Percentiles rank a stretch among this genome's conserved stretches.
Evolutionary conservation across 2,888 invertebrate genomes (phyloP).

Genomic region (Dynastes hyllus): DNA sequence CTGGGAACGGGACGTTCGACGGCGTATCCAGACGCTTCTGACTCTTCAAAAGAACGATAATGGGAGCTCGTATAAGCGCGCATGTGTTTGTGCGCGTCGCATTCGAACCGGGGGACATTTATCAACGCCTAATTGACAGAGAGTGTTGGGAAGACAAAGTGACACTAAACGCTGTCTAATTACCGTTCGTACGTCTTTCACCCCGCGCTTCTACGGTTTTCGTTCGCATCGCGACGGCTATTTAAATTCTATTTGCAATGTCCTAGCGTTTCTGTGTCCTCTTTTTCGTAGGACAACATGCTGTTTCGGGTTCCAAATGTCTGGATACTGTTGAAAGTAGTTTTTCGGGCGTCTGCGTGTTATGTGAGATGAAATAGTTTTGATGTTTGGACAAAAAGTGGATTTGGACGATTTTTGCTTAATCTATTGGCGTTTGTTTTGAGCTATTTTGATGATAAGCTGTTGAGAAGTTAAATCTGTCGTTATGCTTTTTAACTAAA

Average conservation of each 20-base stretch:
- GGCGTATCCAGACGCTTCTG: slow-evolving; percentile 2
- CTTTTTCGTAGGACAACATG: slow-evolving; percentile 23
- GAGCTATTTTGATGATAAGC: slow-evolving; percentile 19
- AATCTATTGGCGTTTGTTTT: not conserved
- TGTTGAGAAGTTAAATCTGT: slow-evolving; percentile 20
- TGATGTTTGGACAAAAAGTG: not conserved
- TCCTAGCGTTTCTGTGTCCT: slow-evolving; percentile 16
- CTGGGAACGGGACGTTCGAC: slow-evolving; percentile 29
- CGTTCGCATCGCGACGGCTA: slow-evolving; percentile 62
- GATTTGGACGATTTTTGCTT: not conserved
- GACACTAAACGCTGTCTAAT: slow-evolving; percentile 72
- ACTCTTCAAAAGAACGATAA: slow-evolving; percentile 4
- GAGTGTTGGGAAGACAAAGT: slow-evolving; percentile 70
- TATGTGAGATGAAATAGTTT: not conserved
- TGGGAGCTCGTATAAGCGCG: slow-evolving; percentile 24
- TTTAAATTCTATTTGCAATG: slow-evolving; percentile 68
- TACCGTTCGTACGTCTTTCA: slow-evolving; percentile 62
- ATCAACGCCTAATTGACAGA: slow-evolving; percentile 72
- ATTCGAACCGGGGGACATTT: slow-evolving; percentile 64
- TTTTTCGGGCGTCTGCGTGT: not conserved
- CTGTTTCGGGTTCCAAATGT: slow-evolving; percentile 5
- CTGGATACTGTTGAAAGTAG: not conserved
- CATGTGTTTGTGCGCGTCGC: slow-evolving; percentile 54
- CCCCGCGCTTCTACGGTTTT: slow-evolving; percentile 56
- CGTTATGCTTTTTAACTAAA: slow-evolving; percentile 7